phyloP scores from a whole-genome alignment of 2,797 vertebrate genomes.

The Oceanodroma leucorhoa region DNA sequence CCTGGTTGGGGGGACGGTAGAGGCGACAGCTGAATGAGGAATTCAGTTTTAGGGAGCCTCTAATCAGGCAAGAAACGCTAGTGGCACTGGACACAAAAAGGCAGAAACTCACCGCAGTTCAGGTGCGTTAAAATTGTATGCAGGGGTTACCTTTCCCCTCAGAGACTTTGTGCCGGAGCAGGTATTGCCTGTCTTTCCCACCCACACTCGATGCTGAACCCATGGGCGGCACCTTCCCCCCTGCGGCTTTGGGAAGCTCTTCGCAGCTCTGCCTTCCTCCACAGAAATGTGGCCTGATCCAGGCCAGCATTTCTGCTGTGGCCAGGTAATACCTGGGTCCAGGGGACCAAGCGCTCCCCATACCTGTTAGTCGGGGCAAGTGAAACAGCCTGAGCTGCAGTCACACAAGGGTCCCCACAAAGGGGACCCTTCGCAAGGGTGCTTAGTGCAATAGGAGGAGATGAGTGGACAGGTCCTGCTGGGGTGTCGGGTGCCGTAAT shows the following conservation, averaged over 20 bases:
- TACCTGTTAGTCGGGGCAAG: too few relatives aligned
- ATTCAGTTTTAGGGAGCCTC: background rate
- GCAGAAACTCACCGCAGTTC: background rate
- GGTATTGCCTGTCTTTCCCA: background rate
- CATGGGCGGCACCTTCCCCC: accelerated
- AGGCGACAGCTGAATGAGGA: background rate
- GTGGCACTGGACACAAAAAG: background rate
- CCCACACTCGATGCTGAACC: accelerated
- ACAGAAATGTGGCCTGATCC: accelerated
- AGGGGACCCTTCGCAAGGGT: background rate
- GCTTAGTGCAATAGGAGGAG: background rate
- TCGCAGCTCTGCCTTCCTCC: background rate
- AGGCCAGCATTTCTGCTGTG: background rate
- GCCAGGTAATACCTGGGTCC: background rate
- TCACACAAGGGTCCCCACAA: too few relatives aligned
- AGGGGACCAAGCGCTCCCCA: accelerated
- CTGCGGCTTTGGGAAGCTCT: background rate
- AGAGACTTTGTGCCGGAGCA: background rate
- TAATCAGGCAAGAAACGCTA: background rate
- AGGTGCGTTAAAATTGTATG: background rate
- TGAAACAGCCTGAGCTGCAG: background rate
- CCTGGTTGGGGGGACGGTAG: background rate
- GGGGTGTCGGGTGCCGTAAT: accelerated
- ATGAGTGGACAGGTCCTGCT: background rate
- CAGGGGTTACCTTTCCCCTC: background rate